A percentile compares a stretch with the other conserved stretches of the same genome.
Conservation (phyloP, 2,113 vertebrate genomes). For the Neogobius melanostomus region DNA sequence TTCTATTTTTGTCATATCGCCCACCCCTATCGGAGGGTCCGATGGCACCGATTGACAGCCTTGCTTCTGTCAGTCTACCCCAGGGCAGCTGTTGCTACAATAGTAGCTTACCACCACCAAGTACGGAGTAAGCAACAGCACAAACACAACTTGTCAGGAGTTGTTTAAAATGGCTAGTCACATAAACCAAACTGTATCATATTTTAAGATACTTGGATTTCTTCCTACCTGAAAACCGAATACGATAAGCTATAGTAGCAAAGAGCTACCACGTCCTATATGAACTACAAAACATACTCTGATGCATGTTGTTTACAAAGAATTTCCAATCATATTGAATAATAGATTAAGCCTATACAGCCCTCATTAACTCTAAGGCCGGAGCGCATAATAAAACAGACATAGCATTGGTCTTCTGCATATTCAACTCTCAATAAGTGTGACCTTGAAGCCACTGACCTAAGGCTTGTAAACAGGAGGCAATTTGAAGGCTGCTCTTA, state of each 20-base stretch:
- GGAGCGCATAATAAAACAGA: slow-evolving; percentile 55
- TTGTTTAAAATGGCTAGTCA: too few relatives aligned
- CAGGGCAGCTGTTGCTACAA: too few relatives aligned
- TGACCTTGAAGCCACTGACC: slow-evolving; percentile 65
- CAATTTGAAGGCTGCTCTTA: slow-evolving; percentile 65
- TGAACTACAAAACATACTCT: background rate
- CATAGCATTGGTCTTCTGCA: slow-evolving; percentile 61
- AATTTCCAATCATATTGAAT: slow-evolving; percentile 38
- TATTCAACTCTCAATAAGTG: slow-evolving; percentile 62
- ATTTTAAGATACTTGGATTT: background rate
- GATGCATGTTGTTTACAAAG: slow-evolving; percentile 1
- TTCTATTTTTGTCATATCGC: too few relatives aligned
- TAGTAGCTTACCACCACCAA: too few relatives aligned
- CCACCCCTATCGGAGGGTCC: too few relatives aligned
- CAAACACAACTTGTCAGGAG: too few relatives aligned
- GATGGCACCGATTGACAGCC: too few relatives aligned
- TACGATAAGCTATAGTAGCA: too few relatives aligned
- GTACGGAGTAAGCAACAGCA: too few relatives aligned
- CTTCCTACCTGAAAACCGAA: background rate
- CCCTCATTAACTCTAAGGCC: slow-evolving; percentile 66
- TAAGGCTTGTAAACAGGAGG: slow-evolving; percentile 73
- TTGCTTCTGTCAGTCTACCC: too few relatives aligned
- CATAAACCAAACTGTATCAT: background rate
- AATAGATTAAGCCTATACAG: slow-evolving; percentile 57
- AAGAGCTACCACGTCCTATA: background rate